Conservation (phyloP, 2,797 vertebrate genomes). For the Babyrousa celebensis region DNA sequence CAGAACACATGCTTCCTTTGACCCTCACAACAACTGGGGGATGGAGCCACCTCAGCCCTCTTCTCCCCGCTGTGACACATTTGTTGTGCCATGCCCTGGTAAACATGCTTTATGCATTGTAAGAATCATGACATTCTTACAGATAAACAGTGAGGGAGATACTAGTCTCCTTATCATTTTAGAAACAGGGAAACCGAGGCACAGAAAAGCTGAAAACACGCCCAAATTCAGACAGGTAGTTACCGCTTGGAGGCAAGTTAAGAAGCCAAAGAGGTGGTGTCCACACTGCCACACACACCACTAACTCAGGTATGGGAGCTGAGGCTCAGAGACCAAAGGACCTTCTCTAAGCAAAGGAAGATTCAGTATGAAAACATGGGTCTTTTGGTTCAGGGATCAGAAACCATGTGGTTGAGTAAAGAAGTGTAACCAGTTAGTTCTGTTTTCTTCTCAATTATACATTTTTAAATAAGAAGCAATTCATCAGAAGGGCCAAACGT, state of each 20-base stretch:
- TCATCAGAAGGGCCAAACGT: not conserved
- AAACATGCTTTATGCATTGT: not conserved
- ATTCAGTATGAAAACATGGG: not conserved
- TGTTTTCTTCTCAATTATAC: not conserved
- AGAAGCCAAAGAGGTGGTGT: not conserved
- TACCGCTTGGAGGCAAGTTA: not conserved
- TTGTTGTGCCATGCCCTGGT: not conserved
- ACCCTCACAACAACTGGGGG: not conserved
- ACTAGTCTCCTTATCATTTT: not conserved
- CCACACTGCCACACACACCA: not conserved
- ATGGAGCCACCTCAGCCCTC: not conserved
- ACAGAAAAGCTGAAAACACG: not conserved
- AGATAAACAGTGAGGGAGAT: not conserved
- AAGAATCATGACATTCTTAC: not conserved
- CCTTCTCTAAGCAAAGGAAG: not conserved
- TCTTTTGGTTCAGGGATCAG: not conserved
- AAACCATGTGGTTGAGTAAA: not conserved
- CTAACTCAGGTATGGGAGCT: not conserved
- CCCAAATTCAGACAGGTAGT: not conserved
- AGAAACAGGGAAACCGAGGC: not conserved
- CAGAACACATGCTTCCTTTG: not conserved
- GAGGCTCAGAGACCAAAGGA: not conserved
- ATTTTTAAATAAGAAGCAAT: slow-evolving; percentile 53
- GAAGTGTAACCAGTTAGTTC: not conserved
- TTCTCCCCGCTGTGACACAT: too few species aligned